phyloP scores from a whole-genome alignment of 2,888 invertebrate genomes.

The Melieria picta region DNA sequence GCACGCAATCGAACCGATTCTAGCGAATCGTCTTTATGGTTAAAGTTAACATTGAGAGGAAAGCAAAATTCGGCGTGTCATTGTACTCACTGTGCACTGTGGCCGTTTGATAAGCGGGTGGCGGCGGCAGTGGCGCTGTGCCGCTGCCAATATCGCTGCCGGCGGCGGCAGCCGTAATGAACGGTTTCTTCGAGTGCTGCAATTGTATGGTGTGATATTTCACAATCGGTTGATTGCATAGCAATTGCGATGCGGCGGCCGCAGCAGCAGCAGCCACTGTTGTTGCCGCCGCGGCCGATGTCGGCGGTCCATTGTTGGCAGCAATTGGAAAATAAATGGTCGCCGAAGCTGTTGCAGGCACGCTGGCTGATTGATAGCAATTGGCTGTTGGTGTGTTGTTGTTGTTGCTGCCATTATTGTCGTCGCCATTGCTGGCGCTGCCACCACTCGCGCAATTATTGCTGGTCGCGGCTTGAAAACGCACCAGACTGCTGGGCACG shows the following conservation, averaged over 20 bases:
- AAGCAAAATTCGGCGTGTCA: background rate
- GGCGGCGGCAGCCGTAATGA: slow-evolving; percentile 36
- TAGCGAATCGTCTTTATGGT: no score
- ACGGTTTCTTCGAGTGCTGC: slow-evolving; percentile 47
- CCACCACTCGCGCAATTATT: slow-evolving; percentile 33
- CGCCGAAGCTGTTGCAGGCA: slow-evolving; percentile 53
- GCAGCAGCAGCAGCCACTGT: slow-evolving; percentile 39
- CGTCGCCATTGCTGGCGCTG: slow-evolving; percentile 22
- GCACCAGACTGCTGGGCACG: slow-evolving; percentile 58
- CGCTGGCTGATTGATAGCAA: slow-evolving; percentile 53
- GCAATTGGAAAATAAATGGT: slow-evolving; percentile 64
- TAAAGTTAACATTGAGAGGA: no score
- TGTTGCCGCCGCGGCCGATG: slow-evolving; percentile 30
- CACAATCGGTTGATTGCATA: slow-evolving; percentile 58
- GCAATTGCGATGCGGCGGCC: slow-evolving; percentile 43
- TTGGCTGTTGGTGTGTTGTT: slow-evolving; percentile 44
- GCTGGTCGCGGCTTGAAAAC: slow-evolving; percentile 49
- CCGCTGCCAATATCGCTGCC: slow-evolving; percentile 42
- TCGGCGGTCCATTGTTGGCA: background rate
- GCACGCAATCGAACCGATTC: no score
- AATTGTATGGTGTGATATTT: slow-evolving; percentile 66
- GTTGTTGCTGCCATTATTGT: slow-evolving; percentile 31
- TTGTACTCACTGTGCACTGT: slow-evolving; percentile 63
- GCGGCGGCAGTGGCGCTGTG: slow-evolving; percentile 58
- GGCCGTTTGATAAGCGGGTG: slow-evolving; percentile 65